Base-by-base conservation (phyloP, 2,797 vertebrate genomes). In the Cyclopterus lumpus region DNA sequence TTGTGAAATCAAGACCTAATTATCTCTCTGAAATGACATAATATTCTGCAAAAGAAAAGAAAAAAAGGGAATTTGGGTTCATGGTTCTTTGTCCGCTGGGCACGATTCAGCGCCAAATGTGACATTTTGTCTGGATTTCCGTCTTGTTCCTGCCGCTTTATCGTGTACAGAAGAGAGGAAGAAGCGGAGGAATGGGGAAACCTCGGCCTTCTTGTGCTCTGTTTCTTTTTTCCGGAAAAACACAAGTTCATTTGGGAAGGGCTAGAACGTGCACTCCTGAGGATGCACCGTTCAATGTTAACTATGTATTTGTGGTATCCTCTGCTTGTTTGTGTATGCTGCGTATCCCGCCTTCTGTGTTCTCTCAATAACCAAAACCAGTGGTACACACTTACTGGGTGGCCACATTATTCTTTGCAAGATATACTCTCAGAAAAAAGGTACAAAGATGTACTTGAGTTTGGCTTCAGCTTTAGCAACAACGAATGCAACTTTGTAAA, bases 231-330 rank as follows among this genome's bases (percentile, higher is more conserved):
- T 66, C 18, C 46, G 22, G 10, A 2, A 6, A 73, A 81, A 86
- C 66, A 63, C 15, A 71, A 5, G 60, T 82, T 89, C 10, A 93
- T 90, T 93, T 93, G 92, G 8, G 82, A 93, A 93, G 92, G 92
- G 92, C 93, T 93, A 92, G 81, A 81, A 81, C 54, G 77, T 83
- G 87, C 80, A 72, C 76, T 78, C 71, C 71, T 24, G 55, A 67
- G 24, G 88, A 76, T 65, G 88, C 88, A 83, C 54, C 5, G 60
- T 88, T 92, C 72, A 73, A 49, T 81, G 68, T 70, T 53, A 87
- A 80, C 62, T 65, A n/a, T 82, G 68, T 86, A 44, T 79, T 48
- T 71, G 71, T 79, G n/a, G 44, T 68, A 36, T 80, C 42, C 64
- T 75, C 42, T 66, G 73, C 70, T 84, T 83, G 49, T 58, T 81